Percentiles rank a stretch among this genome's conserved stretches.
Evolutionary conservation across 2,797 vertebrate species (phyloP).

Genomic region (Zenarchopterus dispar): DNA sequence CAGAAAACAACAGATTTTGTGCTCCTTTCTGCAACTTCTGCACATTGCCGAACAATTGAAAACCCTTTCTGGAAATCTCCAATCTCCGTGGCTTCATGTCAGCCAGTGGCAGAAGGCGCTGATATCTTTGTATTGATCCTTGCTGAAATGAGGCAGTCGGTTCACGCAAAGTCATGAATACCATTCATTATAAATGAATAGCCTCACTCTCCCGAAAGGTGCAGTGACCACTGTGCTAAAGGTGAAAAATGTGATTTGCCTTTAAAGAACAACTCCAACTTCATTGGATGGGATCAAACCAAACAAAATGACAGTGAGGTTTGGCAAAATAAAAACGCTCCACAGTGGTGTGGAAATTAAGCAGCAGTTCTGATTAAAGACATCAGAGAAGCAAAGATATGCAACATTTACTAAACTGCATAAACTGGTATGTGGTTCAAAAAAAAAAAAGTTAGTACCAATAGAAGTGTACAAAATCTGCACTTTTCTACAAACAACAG

Average conservation of each 20-base stretch:
- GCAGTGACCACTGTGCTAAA: constrained; percentile 1
- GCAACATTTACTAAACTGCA: background rate
- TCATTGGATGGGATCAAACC: constrained; percentile 9
- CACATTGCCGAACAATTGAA: background rate
- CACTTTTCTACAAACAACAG: too few species aligned
- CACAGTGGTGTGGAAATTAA: too few species aligned
- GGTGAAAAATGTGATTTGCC: constrained; percentile 34
- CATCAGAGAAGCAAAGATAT: background rate
- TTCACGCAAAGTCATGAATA: constrained; percentile 57
- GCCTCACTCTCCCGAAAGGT: constrained; percentile 24
- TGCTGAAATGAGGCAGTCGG: constrained; percentile 48
- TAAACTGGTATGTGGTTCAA: too few species aligned
- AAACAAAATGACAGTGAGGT: constrained; percentile 2
- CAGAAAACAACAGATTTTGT: too few species aligned
- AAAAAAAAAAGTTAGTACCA: too few species aligned
- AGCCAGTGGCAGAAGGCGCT: constrained; percentile 36
- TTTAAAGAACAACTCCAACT: constrained; percentile 38
- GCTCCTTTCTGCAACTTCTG: too few species aligned
- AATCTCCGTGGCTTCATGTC: constrained; percentile 20
- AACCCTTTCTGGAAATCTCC: constrained; percentile 23
- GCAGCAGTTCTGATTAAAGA: constrained; percentile 8
- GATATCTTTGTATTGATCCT: constrained; percentile 59
- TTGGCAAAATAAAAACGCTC: constrained; percentile 6
- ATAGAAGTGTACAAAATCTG: too few species aligned
- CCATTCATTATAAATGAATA: constrained; percentile 55